phyloP scores from a whole-genome alignment of 64 coral and sea anemone species.

The Orbicella faveolata region DNA sequence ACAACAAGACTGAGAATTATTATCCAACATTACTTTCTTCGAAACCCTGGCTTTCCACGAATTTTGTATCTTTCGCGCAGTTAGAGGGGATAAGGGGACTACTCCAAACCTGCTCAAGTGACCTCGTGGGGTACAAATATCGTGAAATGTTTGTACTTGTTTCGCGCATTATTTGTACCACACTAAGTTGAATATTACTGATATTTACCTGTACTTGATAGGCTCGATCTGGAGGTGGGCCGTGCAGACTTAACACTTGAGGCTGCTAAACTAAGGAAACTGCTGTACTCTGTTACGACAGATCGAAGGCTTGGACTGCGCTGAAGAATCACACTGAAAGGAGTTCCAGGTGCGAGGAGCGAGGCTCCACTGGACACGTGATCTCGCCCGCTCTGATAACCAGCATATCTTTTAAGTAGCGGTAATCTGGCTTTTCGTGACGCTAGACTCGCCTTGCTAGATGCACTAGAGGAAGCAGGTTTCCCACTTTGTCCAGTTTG shows the following conservation, averaged over 20 bases:
- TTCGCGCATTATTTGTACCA: no score
- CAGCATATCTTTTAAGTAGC: background rate
- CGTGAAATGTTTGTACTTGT: no score
- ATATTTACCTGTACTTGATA: constrained; percentile 22
- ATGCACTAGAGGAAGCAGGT: background rate
- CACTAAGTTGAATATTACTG: no score
- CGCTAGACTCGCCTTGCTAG: background rate
- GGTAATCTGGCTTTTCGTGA: background rate
- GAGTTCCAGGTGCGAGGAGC: constrained; percentile 27
- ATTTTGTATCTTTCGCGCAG: no score
- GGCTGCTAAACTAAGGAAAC: constrained; percentile 50
- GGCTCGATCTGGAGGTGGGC: constrained; percentile 10
- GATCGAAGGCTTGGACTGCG: constrained; percentile 50
- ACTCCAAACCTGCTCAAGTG: no score
- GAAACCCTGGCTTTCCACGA: no score
- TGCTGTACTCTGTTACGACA: constrained; percentile 55
- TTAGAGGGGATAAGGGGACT: no score
- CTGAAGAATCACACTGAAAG: constrained; percentile 38
- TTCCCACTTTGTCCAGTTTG: background rate
- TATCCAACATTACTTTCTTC: no score
- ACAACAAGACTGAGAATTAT: no score
- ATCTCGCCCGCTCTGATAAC: background rate
- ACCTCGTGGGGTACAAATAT: no score
- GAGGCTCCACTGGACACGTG: constrained; percentile 10
- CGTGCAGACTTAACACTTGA: constrained; percentile 19